A percentile compares a stretch with the other conserved stretches of the same genome.
These are phyloP conservation scores for Oostethus manadensis DNA, from an alignment of 2,113 vertebrate genomes.

Conservation along the genomic window DNA sequence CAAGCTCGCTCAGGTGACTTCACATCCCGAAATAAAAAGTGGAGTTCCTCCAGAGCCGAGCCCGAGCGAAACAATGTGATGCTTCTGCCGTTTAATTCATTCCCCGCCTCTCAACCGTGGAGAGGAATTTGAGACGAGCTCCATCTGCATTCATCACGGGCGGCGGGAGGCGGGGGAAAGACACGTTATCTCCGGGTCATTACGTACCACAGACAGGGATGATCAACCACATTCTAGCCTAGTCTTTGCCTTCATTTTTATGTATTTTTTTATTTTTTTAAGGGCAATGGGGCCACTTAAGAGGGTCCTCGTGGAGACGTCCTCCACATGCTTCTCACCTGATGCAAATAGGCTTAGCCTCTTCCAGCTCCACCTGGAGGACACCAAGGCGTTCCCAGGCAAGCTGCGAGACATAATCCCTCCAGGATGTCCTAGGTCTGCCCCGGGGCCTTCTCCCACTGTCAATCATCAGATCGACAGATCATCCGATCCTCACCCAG, in stretches of 20 bases:
- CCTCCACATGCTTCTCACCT: no score
- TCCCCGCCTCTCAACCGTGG: conserved; percentile 63
- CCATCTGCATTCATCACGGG: conserved; percentile 72
- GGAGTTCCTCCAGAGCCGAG: no score
- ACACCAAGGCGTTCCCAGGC: no score
- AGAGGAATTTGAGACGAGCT: conserved; percentile 70
- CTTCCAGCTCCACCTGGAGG: no score
- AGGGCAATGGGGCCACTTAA: conserved; percentile 71
- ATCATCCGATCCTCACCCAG: no score
- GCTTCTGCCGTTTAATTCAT: conserved; percentile 79
- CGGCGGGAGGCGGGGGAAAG: conserved; percentile 34
- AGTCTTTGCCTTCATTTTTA: conserved; percentile 63
- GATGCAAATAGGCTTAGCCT: no score
- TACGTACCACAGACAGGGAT: conserved; percentile 70
- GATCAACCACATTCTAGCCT: conserved; percentile 77
- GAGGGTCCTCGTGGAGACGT: no score
- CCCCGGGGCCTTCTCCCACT: no score
- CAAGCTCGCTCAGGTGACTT: neutral
- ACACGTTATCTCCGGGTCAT: conserved; percentile 82
- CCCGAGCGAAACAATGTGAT: conserved; percentile 15
- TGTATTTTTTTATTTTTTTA: neutral
- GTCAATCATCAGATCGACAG: no score
- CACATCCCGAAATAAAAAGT: no score
- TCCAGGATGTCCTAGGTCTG: no score
- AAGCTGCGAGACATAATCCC: no score